Evolutionary conservation across 2,797 vertebrate species (phyloP).

Genomic region (Sylvia borin): DNA sequence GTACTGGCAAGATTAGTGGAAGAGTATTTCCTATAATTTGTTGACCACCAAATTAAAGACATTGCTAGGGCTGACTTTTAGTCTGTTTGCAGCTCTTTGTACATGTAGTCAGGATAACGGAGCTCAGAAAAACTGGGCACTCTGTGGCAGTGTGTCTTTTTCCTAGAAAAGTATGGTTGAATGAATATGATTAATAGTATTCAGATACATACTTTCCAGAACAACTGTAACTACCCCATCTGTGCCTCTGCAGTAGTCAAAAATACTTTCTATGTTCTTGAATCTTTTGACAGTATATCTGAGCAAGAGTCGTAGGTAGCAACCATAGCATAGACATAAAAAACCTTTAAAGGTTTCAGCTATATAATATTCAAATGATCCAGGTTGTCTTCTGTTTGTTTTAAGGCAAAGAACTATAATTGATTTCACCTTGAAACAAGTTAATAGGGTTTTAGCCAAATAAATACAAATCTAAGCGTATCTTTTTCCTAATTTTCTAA

Average conservation of each 20-base stretch:
- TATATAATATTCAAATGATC: not conserved
- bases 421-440: not conserved
- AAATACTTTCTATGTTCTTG: not conserved
- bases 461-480: not conserved
- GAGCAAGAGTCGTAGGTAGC: not conserved
- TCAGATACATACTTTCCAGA: conserved; percentile 9
- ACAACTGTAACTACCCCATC: not conserved
- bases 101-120: not conserved
- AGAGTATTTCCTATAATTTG: conserved; percentile 30
- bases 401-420: not conserved
- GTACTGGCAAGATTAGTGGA: conserved; percentile 7
- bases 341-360: not conserved
- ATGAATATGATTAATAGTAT: not conserved
- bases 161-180: not conserved
- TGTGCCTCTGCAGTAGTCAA: not conserved
- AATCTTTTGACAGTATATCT: not conserved
- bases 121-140: not conserved
- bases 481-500: not conserved
- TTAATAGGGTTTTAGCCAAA: not conserved
- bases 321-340: not conserved
- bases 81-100: not conserved
- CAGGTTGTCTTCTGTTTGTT: not conserved
- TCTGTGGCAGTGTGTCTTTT: not conserved
- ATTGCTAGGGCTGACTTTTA: not conserved
- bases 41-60: conserved; percentile 19